phyloP scores from a whole-genome alignment of 2,113 vertebrate species.

The Aldabrachelys gigantea region DNA sequence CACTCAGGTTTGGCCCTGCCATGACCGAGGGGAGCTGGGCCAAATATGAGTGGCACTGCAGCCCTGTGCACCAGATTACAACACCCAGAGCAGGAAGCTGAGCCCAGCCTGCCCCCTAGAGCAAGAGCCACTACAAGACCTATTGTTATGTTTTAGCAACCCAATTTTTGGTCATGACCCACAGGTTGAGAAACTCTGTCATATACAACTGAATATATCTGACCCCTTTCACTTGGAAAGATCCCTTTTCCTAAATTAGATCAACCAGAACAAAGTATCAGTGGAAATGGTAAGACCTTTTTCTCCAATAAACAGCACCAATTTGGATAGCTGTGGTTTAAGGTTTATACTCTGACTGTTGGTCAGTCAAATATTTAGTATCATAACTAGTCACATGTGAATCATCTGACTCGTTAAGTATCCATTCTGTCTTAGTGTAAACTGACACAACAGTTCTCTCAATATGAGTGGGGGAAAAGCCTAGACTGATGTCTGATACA shows the following conservation, averaged over 20 bases:
- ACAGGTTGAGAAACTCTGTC: neutral
- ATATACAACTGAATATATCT: neutral
- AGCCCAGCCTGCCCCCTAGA: too few relatives aligned
- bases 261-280: neutral
- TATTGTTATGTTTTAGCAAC: too few relatives aligned
- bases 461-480: too few relatives aligned
- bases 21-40: too few relatives aligned
- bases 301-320: neutral
- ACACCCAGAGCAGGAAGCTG: too few relatives aligned
- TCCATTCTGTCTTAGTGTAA: neutral
- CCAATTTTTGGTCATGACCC: too few relatives aligned
- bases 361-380: neutral
- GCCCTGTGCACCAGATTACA: too few relatives aligned
- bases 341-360: neutral
- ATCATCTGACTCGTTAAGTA: too few relatives aligned
- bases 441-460: neutral
- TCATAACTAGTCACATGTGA: neutral
- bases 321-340: neutral
- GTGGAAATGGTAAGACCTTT: neutral
- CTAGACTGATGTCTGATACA: neutral
- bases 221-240: neutral
- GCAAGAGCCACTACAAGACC: too few relatives aligned
- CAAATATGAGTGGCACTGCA: too few relatives aligned
- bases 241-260: neutral
- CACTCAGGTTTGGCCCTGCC: too few relatives aligned